Conservation (phyloP, 2,888 invertebrate species). For the Pachycephus smyrnensis region DNA sequence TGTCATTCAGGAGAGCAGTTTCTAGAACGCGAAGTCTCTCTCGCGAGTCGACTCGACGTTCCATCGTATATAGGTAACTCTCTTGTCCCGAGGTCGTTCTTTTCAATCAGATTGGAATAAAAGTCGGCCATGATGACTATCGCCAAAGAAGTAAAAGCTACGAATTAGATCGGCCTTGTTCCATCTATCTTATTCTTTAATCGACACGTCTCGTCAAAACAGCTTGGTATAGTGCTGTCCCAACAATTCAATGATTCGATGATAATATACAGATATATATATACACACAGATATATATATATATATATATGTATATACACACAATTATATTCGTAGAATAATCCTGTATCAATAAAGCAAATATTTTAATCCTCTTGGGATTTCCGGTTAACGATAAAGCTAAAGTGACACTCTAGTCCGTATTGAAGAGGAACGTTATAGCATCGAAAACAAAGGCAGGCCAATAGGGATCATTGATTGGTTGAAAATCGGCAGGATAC, state of each 20-base stretch:
- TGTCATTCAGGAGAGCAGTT: neutral
- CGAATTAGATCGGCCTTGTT: neutral
- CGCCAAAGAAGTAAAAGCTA: neutral
- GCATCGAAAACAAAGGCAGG: neutral
- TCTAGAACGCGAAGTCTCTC: neutral
- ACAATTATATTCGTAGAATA: neutral
- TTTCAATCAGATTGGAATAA: neutral
- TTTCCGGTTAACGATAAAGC: neutral
- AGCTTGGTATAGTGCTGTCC: neutral
- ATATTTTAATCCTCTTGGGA: neutral
- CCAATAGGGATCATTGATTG: neutral
- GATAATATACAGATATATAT: neutral
- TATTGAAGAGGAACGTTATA: neutral
- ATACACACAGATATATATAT: too few species aligned
- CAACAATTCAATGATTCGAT: neutral
- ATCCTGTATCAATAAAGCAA: neutral
- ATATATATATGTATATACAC: neutral
- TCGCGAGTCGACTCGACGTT: neutral
- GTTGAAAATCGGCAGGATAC: neutral
- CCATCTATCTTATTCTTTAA: neutral
- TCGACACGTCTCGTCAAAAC: neutral
- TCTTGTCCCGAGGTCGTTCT: neutral
- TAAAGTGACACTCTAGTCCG: neutral
- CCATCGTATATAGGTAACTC: neutral
- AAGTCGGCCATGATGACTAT: neutral